Evolutionary conservation across 2,888 invertebrate species (phyloP).

Genomic region (Colletes collaris): DNA sequence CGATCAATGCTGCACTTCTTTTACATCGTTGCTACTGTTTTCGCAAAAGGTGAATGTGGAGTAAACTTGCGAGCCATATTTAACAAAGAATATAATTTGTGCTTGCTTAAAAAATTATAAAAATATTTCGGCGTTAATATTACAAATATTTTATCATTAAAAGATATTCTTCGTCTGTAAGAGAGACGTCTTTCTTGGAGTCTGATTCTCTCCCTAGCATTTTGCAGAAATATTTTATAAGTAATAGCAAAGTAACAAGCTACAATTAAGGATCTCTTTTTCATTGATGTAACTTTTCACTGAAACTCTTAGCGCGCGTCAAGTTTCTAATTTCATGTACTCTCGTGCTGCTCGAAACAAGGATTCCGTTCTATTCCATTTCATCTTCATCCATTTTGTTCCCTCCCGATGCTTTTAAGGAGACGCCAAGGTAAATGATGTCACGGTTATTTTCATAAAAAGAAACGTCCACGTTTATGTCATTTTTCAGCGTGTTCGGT

Average conservation of each 20-base stretch:
- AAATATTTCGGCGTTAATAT: no score
- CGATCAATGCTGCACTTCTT: no score
- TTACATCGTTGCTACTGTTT: no score
- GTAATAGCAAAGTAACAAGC: neutral
- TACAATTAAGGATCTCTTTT: conserved; percentile 18
- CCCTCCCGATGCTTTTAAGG: conserved; percentile 7
- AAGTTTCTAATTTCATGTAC: conserved; percentile 29
- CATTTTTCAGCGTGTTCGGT: conserved; percentile 10
- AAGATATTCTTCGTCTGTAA: neutral
- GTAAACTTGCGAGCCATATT: conserved; percentile 1
- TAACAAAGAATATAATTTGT: conserved; percentile 1
- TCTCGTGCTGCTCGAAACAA: neutral
- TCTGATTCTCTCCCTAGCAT: neutral
- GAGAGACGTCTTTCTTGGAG: neutral
- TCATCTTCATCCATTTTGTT: conserved; percentile 2
- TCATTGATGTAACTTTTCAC: neutral
- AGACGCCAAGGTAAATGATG: conserved; percentile 19
- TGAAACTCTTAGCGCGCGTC: neutral
- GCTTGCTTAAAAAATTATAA: no score
- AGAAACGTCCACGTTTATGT: conserved; percentile 1
- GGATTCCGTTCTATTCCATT: conserved; percentile 4
- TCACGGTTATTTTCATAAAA: conserved; percentile 23
- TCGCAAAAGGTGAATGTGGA: no score
- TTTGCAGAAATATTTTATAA: neutral
- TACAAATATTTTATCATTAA: no score